Evolutionary conservation across 2,797 vertebrate genomes (phyloP).

Genomic region (Sarcophilus harrisii): DNA sequence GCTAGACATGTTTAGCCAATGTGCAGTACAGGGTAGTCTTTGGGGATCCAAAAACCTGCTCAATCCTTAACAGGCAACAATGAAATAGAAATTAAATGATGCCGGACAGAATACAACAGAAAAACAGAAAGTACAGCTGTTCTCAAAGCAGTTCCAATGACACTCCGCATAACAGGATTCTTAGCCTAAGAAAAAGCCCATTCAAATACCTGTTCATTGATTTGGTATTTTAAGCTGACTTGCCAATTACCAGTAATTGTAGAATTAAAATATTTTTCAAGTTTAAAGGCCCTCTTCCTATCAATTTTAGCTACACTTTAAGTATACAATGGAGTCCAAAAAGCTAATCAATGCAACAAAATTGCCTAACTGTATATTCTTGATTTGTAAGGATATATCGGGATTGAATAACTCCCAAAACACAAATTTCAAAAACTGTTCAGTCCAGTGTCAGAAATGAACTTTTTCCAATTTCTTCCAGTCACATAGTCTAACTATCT

Average conservation of each 20-base stretch:
- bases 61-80: constrained; percentile 46
- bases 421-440: neutral
- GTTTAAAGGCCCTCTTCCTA: constrained; percentile 40
- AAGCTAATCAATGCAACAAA: neutral
- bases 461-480: neutral
- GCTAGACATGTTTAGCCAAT: constrained; percentile 8
- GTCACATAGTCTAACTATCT: constrained; percentile 3
- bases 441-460: neutral
- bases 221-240: neutral
- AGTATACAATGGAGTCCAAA: constrained; percentile 40
- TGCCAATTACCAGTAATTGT: constrained; percentile 39
- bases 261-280: constrained; percentile 32
- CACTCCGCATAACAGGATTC: neutral
- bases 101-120: constrained; percentile 49
- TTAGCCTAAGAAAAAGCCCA: neutral
- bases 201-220: neutral
- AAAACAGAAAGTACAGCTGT: constrained; percentile 57
- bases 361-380: constrained; percentile 33
- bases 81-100: constrained; percentile 63
- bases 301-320: constrained; percentile 51
- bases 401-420: neutral
- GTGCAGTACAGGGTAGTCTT: constrained; percentile 10
- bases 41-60: constrained; percentile 41
- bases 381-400: constrained; percentile 52
- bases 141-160: constrained; percentile 42